Percentiles rank a stretch among this genome's conserved stretches.
Conservation (phyloP, 2,797 vertebrate species). For the Poecilia picta region DNA sequence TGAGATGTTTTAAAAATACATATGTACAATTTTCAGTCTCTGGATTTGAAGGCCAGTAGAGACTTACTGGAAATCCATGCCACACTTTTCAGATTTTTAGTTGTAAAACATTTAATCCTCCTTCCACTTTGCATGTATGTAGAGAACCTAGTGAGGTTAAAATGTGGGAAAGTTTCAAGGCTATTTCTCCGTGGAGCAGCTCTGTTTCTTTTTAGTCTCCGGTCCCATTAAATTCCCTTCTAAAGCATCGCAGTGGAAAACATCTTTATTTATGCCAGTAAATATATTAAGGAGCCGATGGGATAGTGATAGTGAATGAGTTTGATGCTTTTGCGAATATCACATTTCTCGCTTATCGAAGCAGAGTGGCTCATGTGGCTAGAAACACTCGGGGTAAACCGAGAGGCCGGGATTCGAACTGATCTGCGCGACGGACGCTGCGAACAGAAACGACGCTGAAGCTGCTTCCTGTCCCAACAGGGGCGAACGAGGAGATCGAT, state of each 20-base stretch:
- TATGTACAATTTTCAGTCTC: background rate
- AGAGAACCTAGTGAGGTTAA: background rate
- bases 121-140: background rate
- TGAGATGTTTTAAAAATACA: background rate
- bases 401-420: conserved; percentile 9
- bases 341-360: conserved; percentile 35
- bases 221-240: background rate
- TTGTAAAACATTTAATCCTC: background rate
- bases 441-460: background rate
- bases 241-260: background rate
- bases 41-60: background rate
- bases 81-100: background rate
- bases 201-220: background rate
- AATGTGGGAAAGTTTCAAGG: background rate
- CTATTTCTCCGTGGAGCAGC: background rate
- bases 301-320: conserved; percentile 1
- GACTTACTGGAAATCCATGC: background rate
- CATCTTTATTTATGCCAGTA: conserved; percentile 12
- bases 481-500: conserved; percentile 96
- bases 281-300: conserved; percentile 30
- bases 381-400: background rate
- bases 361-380: conserved; percentile 26
- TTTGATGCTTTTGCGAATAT: conserved; percentile 31
- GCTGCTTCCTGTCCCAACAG: conserved; percentile 61
- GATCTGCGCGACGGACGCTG: conserved; percentile 14